Evolutionary conservation across 2,797 vertebrate genomes (phyloP).

Genomic region (Brachyrhaphis roseni): DNA sequence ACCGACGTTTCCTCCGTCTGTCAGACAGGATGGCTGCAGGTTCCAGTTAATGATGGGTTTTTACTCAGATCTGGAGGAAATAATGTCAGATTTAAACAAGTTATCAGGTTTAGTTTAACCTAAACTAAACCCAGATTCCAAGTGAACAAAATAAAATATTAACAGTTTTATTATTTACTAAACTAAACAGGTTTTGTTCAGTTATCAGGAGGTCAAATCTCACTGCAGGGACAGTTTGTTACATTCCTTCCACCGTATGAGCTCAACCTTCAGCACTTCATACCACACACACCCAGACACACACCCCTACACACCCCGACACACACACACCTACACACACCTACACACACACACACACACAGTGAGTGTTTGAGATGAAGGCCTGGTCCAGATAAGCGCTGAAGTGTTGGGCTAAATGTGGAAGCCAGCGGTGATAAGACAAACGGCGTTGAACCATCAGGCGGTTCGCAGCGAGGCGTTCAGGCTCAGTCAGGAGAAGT

Average conservation of each 20-base stretch:
- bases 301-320: no score
- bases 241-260: conserved; percentile 43
- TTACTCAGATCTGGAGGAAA: neutral
- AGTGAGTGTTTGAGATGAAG: conserved; percentile 28
- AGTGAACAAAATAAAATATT: neutral
- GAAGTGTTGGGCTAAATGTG: conserved; percentile 70
- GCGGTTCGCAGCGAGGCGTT: neutral
- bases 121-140: neutral
- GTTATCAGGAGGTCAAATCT: neutral
- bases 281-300: neutral
- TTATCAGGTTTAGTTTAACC: neutral
- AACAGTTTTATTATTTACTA: neutral
- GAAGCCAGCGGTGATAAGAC: conserved; percentile 59
- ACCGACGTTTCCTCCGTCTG: neutral
- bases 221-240: neutral
- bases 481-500: neutral
- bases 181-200: accelerated
- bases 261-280: conserved; percentile 13
- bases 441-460: conserved; percentile 2
- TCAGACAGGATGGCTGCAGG: neutral
- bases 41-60: neutral
- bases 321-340: no score
- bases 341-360: conserved; percentile 23
- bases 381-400: conserved; percentile 55
- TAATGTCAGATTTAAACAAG: neutral